These are phyloP conservation scores for Pachymerium ferrugineum DNA, from an alignment of 2,888 invertebrate genomes.

Conservation along the genomic window DNA sequence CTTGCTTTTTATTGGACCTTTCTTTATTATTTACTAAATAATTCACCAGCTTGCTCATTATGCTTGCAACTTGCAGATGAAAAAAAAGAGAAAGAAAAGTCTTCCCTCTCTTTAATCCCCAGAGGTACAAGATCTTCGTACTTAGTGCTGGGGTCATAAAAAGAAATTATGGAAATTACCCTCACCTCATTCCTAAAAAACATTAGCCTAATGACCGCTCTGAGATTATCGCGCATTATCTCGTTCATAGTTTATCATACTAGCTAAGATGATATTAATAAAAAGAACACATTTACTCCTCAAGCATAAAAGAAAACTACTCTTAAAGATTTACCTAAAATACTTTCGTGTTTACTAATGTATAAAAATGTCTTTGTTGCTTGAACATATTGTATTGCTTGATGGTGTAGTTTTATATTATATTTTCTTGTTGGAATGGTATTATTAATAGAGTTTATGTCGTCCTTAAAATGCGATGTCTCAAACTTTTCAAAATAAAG, in stretches of 20 bases:
- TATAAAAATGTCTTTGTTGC: no score
- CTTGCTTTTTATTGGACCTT: neutral
- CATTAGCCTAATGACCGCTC: slow-evolving; percentile 27
- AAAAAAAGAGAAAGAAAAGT: neutral
- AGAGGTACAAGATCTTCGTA: slow-evolving; percentile 27
- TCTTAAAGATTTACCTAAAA: no score
- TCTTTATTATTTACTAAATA: slow-evolving; percentile 23
- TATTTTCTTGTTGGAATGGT: neutral
- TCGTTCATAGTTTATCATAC: slow-evolving; percentile 1
- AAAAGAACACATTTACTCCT: slow-evolving; percentile 3
- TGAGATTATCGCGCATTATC: slow-evolving; percentile 27
- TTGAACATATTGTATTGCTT: no score
- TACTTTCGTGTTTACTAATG: no score
- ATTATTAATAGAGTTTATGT: no score
- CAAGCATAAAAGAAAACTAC: slow-evolving; percentile 23
- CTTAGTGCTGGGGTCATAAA: slow-evolving; percentile 19
- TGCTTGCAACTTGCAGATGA: neutral
- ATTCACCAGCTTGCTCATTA: slow-evolving; percentile 25
- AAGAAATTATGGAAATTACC: slow-evolving; percentile 27
- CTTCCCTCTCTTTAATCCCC: slow-evolving; percentile 19
- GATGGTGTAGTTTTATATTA: no score
- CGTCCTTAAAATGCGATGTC: no score
- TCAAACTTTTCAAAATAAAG: no score
- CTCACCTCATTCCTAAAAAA: slow-evolving; percentile 23
- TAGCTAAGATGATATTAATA: slow-evolving; percentile 17